Percentiles rank a stretch among this genome's conserved stretches.
Evolutionary conservation across 2,888 invertebrate species (phyloP).

Genomic region (Megaustenia siamemsis): DNA sequence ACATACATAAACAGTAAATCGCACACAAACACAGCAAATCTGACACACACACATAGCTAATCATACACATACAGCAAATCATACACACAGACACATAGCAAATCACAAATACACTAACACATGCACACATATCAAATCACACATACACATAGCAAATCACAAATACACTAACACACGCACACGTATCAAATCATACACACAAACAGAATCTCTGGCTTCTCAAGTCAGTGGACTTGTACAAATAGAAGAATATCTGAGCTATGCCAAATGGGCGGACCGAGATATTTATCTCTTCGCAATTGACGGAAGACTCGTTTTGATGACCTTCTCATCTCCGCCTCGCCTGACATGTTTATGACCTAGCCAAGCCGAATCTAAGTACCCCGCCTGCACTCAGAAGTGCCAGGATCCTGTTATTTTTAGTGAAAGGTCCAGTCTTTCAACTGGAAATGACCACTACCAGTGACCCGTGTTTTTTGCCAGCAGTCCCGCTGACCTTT

Average conservation of each 20-base stretch:
- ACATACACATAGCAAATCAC: too few relatives aligned
- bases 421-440: not conserved
- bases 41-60: too few relatives aligned
- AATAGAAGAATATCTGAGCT: not conserved
- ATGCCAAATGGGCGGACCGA: not conserved
- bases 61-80: too few relatives aligned
- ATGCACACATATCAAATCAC: too few relatives aligned
- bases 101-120: too few relatives aligned
- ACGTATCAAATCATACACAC: too few relatives aligned
- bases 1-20: too few relatives aligned
- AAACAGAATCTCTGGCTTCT: too few relatives aligned
- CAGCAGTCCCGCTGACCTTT: not conserved
- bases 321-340: not conserved
- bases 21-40: too few relatives aligned
- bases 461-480: conserved; percentile 32
- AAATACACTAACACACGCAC: too few relatives aligned
- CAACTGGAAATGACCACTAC: conserved; percentile 6
- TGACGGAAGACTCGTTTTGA: not conserved
- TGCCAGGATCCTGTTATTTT: not conserved
- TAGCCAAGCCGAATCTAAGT: not conserved
- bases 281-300: not conserved
- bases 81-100: too few relatives aligned
- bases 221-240: too few relatives aligned
- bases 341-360: conserved; percentile 13
- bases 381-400: conserved; percentile 3